Conservation (phyloP, 1,140 invertebrate genomes). For the Stegodyphus dumicola region DNA sequence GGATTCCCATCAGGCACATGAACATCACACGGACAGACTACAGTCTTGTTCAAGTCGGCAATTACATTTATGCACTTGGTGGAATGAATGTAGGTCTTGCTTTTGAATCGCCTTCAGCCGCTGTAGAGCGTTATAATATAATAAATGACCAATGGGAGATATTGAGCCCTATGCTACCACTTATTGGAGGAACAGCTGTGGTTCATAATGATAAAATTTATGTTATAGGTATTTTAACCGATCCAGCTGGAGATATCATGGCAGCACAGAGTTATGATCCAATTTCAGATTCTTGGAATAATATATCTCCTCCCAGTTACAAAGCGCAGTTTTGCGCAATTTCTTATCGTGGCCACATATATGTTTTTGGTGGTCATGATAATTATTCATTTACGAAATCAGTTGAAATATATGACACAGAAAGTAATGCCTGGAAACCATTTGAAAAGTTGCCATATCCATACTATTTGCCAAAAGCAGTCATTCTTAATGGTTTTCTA, state of each 20-base stretch:
- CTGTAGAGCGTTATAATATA: neutral
- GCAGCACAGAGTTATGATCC: neutral
- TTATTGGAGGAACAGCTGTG: neutral
- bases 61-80: neutral
- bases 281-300: neutral
- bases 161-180: neutral
- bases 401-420: neutral
- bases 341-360: neutral
- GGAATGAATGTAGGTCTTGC: neutral
- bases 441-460: neutral
- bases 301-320: neutral
- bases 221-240: neutral
- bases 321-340: neutral
- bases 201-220: neutral
- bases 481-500: neutral
- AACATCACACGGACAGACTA: neutral
- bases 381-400: neutral
- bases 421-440: neutral
- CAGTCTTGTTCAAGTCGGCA: neutral
- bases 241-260: neutral
- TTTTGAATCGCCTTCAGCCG: neutral
- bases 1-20: neutral
- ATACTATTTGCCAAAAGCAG: neutral
- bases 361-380: neutral
- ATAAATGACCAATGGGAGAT: neutral